Evolutionary conservation across 2,888 invertebrate genomes (phyloP), one percentile per base, ranked within the genome.

Genomic region (Gordius sp.): DNA sequence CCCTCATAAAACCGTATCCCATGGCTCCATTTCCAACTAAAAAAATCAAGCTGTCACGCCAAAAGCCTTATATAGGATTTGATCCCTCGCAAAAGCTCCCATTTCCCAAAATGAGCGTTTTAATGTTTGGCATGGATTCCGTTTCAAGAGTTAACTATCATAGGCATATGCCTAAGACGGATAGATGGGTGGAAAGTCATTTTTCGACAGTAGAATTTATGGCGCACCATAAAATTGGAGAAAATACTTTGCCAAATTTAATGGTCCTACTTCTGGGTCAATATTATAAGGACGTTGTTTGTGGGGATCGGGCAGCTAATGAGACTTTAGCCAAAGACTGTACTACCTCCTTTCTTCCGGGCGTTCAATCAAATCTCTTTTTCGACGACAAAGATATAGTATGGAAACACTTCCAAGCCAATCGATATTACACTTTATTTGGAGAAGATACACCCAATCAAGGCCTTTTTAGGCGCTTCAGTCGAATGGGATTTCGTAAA

Each of bases 61-160:
- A 47, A 47, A 20, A 47, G 16, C 13, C 13, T 18, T 4, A 13
- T 20, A 8, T 20, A 8, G 20, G 4, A 18, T 8, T 47, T 8
- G n/a, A n/a, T n/a, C n/a, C n/a, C n/a, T n/a, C n/a, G n/a, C n/a
- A n/a, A n/a, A n/a, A n/a, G n/a, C n/a, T n/a, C n/a, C 16, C 4
- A 18, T 20, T 47, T 8, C 47, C 47, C 23, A 20, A 47, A 20
- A n/a, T 47, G 47, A 47, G 20, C 23, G 23, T 47, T 4, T 20
- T 47, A 4, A 47, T 47, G 47, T 47, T 47, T 18, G 47, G 47
- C 8, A 47, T 47, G 4, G 47, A 47, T 47, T 47, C 47, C 20
- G 47, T 47, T 8, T 47, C 47, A 8, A 13, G 47, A 4, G 20
- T 47, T 4, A 47, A 47, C 20, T 47, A 47, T 20, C 47, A 47